Evolutionary conservation across 2,888 invertebrate genomes (phyloP).

Genomic region (Synanthedon vespiformis): DNA sequence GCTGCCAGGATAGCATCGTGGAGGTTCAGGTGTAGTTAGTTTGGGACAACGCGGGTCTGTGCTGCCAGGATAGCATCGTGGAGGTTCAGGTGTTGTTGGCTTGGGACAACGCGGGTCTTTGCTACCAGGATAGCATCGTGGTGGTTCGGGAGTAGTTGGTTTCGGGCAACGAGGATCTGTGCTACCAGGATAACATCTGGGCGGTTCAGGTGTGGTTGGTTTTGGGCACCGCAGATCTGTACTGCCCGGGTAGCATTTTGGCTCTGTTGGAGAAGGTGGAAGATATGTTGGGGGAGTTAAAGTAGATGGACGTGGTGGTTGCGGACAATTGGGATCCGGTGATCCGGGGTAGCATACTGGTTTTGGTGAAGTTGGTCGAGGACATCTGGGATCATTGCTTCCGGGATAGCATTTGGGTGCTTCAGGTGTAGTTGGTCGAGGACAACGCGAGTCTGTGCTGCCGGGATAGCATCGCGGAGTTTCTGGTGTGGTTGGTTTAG

Average conservation of each 20-base stretch:
- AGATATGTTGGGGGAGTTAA: constrained; percentile 1
- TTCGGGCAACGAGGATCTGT: constrained; percentile 21
- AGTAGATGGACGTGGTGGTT: constrained; percentile 15
- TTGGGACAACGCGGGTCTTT: constrained; percentile 25
- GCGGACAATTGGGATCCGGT: constrained; percentile 21
- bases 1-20: constrained; percentile 13
- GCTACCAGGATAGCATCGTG: constrained; percentile 13
- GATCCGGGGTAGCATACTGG: constrained; percentile 20
- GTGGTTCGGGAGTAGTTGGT: constrained; percentile 16
- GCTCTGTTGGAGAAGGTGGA: constrained; percentile 3
- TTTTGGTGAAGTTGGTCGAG: constrained; percentile 15
- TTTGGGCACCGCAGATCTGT: constrained; percentile 25
- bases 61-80: constrained; percentile 17
- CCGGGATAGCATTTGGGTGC: constrained; percentile 17
- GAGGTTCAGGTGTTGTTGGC: constrained; percentile 9
- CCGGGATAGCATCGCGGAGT: no score
- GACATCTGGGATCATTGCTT: constrained; percentile 19
- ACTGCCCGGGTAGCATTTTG: constrained; percentile 22
- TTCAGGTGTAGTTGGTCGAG: constrained; percentile 6
- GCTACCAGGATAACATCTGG: constrained; percentile 15
- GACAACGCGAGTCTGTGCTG: no score
- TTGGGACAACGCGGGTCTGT: constrained; percentile 10
- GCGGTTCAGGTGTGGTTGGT: constrained; percentile 19
- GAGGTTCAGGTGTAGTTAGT: constrained; percentile 13
- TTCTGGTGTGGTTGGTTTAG: no score